A percentile compares a stretch with the other conserved stretches of the same genome.
Evolutionary conservation across 1,140 invertebrate species (phyloP).

Genomic region (Aphis craccivora): DNA sequence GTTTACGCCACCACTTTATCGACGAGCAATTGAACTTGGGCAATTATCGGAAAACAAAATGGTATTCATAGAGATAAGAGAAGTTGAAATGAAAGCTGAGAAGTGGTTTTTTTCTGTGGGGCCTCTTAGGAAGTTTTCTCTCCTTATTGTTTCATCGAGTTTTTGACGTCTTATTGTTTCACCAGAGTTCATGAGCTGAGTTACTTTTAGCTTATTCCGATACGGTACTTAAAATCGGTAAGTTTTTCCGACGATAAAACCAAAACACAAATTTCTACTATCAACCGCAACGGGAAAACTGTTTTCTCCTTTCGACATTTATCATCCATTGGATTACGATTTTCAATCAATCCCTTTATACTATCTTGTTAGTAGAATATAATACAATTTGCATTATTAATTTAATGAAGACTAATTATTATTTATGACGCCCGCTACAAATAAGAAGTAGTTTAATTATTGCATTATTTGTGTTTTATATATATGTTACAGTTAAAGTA

Average conservation of each 20-base stretch:
- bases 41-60: conserved; percentile 55
- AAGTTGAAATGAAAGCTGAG: conserved; percentile 4
- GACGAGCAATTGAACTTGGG: conserved; percentile 33
- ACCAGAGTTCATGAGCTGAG: not conserved
- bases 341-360: not conserved
- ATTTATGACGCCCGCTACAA: not conserved
- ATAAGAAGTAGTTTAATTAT: not conserved
- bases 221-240: conserved; percentile 33
- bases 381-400: not conserved
- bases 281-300: not conserved
- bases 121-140: conserved; percentile 26
- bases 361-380: not conserved
- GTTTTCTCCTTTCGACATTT: not conserved
- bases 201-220: conserved; percentile 45
- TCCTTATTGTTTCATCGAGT: conserved; percentile 35
- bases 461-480: not conserved
- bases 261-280: not conserved
- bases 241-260: not conserved
- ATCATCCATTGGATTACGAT: not conserved
- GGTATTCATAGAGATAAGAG: conserved; percentile 48
- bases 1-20: not conserved
- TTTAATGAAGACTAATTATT: not conserved
- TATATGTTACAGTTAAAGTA: not conserved
- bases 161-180: conserved; percentile 36
- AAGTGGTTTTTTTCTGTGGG: not conserved